phyloP scores from a whole-genome alignment of 2,113 vertebrate genomes.

The Chloropsis cyanopogon region DNA sequence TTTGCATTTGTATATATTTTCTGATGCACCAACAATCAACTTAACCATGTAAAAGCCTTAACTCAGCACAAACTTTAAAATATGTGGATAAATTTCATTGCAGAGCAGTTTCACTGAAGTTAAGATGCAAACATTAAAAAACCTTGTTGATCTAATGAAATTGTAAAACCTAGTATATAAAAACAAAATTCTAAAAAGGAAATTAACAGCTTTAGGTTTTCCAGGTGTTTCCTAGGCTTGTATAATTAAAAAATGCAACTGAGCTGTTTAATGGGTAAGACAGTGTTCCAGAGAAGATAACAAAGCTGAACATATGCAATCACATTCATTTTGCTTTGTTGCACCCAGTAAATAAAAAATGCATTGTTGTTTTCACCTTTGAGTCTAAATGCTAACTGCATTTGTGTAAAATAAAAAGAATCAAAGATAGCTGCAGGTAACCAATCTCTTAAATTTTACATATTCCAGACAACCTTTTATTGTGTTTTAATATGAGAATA shows the following conservation, averaged over 20 bases:
- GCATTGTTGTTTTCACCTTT: background rate
- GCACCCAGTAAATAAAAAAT: background rate
- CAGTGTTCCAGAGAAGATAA: background rate
- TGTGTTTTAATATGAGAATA: slow-evolving; percentile 59
- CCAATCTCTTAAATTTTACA: slow-evolving; percentile 24
- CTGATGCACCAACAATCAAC: background rate
- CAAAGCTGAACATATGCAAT: background rate
- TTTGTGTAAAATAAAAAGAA: slow-evolving; percentile 25
- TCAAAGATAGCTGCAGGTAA: slow-evolving; percentile 42
- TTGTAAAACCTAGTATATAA: slow-evolving; percentile 10
- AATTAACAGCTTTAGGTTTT: background rate
- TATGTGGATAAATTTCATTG: background rate
- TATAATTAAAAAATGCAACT: background rate
- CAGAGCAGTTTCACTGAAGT: background rate
- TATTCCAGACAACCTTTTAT: slow-evolving; percentile 35
- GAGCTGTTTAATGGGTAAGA: background rate
- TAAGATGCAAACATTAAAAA: background rate
- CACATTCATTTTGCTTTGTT: background rate
- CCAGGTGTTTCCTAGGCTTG: background rate
- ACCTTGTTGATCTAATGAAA: background rate
- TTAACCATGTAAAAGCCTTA: background rate
- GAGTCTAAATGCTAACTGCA: slow-evolving; percentile 20
- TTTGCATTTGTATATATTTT: background rate
- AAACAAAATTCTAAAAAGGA: background rate
- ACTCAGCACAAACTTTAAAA: background rate